phyloP scores from a whole-genome alignment of 2,888 invertebrate genomes.

The Drosophila phalerata region DNA sequence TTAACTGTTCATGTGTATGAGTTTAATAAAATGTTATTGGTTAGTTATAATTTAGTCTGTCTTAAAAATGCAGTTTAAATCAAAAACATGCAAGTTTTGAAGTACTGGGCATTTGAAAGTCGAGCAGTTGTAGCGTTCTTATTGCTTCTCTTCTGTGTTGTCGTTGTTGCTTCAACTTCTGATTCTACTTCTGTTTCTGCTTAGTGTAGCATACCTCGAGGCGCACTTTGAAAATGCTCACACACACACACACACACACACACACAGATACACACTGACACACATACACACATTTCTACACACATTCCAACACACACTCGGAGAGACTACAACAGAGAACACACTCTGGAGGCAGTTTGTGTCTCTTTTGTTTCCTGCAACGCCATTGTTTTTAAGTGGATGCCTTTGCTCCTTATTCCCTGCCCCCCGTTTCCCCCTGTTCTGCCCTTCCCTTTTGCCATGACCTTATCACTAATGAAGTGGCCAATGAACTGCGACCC shows the following conservation, averaged over 20 bases:
- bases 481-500: slow-evolving; percentile 79
- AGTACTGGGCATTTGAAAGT: neutral
- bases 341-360: slow-evolving; percentile 22
- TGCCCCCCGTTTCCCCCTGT: neutral
- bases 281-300: slow-evolving; percentile 12
- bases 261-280: slow-evolving; percentile 5
- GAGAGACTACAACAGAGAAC: slow-evolving; percentile 6
- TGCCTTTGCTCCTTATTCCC: slow-evolving; percentile 40
- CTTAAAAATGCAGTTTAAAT: too few relatives aligned
- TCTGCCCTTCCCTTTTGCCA: neutral
- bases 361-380: slow-evolving; percentile 69
- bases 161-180: slow-evolving; percentile 13
- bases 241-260: slow-evolving; percentile 34
- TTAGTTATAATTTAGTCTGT: too few relatives aligned
- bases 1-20: too few relatives aligned
- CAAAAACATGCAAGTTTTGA: too few relatives aligned
- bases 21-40: too few relatives aligned
- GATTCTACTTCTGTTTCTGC: slow-evolving; percentile 46
- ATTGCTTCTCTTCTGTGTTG: neutral
- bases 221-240: slow-evolving; percentile 53
- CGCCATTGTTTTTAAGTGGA: slow-evolving; percentile 77
- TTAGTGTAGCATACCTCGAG: slow-evolving; percentile 63
- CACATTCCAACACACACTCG: slow-evolving; percentile 2
- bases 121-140: neutral
- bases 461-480: slow-evolving; percentile 75